A percentile compares a stretch with the other conserved stretches of the same genome.
Evolutionary conservation across 2,113 vertebrate genomes (phyloP).

Genomic region (Trinectes maculatus): DNA sequence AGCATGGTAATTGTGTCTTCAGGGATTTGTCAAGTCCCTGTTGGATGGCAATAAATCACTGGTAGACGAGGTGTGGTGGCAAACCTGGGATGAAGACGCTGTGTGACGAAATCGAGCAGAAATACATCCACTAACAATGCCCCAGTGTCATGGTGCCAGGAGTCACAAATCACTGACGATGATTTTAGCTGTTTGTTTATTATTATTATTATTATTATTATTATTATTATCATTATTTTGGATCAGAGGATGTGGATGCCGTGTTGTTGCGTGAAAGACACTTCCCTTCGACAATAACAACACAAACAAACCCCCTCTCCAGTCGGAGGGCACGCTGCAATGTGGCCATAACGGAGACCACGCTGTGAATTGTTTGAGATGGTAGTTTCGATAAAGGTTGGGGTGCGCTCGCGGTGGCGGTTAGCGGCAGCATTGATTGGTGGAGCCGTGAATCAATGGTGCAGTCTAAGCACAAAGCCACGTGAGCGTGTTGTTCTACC

Average conservation of each 20-base stretch:
- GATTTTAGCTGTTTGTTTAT: background rate
- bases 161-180: conserved; percentile 23
- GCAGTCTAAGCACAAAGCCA: conserved; percentile 47
- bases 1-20: conserved; percentile 80
- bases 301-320: conserved; percentile 16
- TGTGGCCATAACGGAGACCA: conserved; percentile 13
- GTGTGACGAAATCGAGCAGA: conserved; percentile 41
- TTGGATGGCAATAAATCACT: conserved; percentile 77
- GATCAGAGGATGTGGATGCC: conserved; percentile 2
- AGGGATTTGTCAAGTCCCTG: conserved; percentile 79
- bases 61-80: conserved; percentile 53
- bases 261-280: background rate
- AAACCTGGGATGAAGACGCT: conserved; percentile 62
- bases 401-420: conserved; percentile 52
- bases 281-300: conserved; percentile 12
- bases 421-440: conserved; percentile 69
- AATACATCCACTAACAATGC: conserved; percentile 11
- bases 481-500: conserved; percentile 67
- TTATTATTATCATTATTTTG: conserved; percentile 22
- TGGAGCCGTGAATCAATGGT: conserved; percentile 65
- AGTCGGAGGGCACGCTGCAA: conserved; percentile 15
- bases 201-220: conserved; percentile 3
- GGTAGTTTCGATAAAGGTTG: conserved; percentile 35
- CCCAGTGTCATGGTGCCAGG: background rate
- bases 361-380: conserved; percentile 33